phyloP scores from a whole-genome alignment of 1,140 invertebrate species.

The Brachionus rotundiformis region DNA sequence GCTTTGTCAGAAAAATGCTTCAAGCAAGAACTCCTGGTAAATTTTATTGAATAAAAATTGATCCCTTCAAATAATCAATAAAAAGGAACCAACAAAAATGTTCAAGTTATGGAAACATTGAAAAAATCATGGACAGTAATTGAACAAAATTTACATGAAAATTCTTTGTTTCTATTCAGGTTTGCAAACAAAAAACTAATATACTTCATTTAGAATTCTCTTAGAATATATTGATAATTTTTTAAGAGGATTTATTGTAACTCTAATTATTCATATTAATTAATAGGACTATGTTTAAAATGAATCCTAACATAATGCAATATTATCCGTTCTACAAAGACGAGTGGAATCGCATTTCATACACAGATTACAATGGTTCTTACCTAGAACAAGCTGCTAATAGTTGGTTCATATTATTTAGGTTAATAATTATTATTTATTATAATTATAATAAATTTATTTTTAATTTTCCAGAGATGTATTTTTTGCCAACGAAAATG shows the following conservation, averaged over 20 bases:
- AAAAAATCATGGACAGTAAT: conserved; percentile 60
- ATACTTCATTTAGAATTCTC: background rate
- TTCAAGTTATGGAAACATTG: conserved; percentile 57
- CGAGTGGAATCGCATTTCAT: conserved; percentile 64
- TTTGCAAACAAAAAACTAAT: conserved; percentile 52
- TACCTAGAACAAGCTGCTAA: conserved; percentile 60
- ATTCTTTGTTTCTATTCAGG: conserved; percentile 60
- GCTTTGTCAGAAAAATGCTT: conserved; percentile 57
- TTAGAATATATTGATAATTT: background rate
- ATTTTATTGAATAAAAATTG: background rate
- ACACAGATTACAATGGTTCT: conserved; percentile 60
- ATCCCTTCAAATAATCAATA: background rate
- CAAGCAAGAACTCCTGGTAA: conserved; percentile 56
- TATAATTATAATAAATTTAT: conserved; percentile 58
- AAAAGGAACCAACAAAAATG: conserved; percentile 55
- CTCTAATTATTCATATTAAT: too few species aligned
- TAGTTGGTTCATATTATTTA: conserved; percentile 63
- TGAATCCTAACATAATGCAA: conserved; percentile 59
- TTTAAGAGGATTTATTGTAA: too few species aligned
- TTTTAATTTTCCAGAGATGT: conserved; percentile 60
- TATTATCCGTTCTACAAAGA: conserved; percentile 63
- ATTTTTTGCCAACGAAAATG: conserved; percentile 62
- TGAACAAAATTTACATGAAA: conserved; percentile 59
- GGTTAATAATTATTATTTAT: conserved; percentile 61
- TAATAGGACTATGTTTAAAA: conserved; percentile 60